Base-by-base conservation (phyloP, 2,113 vertebrate species). In the Plecturocebus donacophilus region DNA sequence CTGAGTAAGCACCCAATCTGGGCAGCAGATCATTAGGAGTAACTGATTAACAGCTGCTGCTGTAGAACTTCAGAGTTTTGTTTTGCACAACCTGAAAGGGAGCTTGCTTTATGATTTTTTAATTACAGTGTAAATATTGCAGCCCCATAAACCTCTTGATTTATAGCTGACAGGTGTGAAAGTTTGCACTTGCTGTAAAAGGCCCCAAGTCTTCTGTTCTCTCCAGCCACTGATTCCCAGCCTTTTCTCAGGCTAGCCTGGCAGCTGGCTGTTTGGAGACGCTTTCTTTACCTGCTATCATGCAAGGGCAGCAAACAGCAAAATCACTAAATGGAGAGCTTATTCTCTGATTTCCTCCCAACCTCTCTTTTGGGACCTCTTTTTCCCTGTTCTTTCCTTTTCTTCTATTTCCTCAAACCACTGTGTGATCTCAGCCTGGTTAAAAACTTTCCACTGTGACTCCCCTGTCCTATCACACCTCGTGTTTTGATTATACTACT, bases 51-150 rank as follows among this genome's bases (percentile, higher is more conserved):
- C 98, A 49, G 96, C 71, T 3, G 10, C 97, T 98, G 98, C 98
- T 97, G 98, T 97, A 98, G 98, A 98, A 98, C 95, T 97, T 98
- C 98, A 3, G 92, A 97, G 98, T 98, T 98, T 89, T 97, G 97
- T 98, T 98, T 98, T 98, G 98, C 98, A 98, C 98, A 98, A 94
- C 96, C 98, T 98, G 98, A 99, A 98, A 98, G 98, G 95, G 96
- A 97, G 54, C 98, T 98, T 98, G 98, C 98, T 99, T 99, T 98
- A 99, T 99, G 99, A 99, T 99, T 99, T 99, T 99, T 99, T 99
- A 99, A 99, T 99, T 99, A 98, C 98, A 99, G 98, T 99, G 99
- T 99, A 99, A 99, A 99, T 99, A 99, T 98, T 96, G 97, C 97
- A 98, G 98, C 98, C 97, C 98, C 98, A 99, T 99, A 99, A 99